phyloP scores from a whole-genome alignment of 1,140 invertebrate genomes.

The Hyposmocoma kahamanoa region DNA sequence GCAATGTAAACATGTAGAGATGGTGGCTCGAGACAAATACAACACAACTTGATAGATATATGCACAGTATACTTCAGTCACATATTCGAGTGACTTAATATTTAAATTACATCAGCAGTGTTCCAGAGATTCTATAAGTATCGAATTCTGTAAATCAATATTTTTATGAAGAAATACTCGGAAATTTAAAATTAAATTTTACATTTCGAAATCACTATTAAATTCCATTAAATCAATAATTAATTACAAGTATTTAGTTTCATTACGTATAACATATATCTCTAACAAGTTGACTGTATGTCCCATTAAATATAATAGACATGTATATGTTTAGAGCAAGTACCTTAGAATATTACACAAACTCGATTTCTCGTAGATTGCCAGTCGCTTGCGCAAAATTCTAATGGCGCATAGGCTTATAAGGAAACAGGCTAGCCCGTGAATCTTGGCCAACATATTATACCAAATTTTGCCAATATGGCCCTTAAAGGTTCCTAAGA shows the following conservation, averaged over 20 bases:
- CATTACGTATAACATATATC: background rate
- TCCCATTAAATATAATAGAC: background rate
- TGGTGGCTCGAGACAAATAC: too few relatives aligned
- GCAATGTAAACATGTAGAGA: too few relatives aligned
- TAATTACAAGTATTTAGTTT: background rate
- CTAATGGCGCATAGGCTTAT: constrained; percentile 28
- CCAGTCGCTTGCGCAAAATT: constrained; percentile 27
- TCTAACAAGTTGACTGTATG: background rate
- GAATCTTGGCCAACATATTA: constrained; percentile 22
- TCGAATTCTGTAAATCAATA: too few relatives aligned
- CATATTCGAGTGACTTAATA: too few relatives aligned
- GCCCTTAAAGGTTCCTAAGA: constrained; percentile 4
- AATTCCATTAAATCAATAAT: background rate
- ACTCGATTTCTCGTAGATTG: constrained; percentile 38
- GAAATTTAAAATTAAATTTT: too few relatives aligned
- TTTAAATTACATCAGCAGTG: too few relatives aligned
- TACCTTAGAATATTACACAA: constrained; percentile 27
- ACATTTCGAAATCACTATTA: too few relatives aligned
- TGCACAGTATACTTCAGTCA: too few relatives aligned
- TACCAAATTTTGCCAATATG: constrained; percentile 13
- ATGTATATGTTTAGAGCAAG: background rate
- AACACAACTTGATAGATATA: too few relatives aligned
- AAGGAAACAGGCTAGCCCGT: constrained; percentile 24
- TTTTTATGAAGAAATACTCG: too few relatives aligned
- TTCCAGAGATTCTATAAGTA: too few relatives aligned